Conservation (phyloP, 2,797 vertebrate genomes). For the Peromyscus nudipes region DNA sequence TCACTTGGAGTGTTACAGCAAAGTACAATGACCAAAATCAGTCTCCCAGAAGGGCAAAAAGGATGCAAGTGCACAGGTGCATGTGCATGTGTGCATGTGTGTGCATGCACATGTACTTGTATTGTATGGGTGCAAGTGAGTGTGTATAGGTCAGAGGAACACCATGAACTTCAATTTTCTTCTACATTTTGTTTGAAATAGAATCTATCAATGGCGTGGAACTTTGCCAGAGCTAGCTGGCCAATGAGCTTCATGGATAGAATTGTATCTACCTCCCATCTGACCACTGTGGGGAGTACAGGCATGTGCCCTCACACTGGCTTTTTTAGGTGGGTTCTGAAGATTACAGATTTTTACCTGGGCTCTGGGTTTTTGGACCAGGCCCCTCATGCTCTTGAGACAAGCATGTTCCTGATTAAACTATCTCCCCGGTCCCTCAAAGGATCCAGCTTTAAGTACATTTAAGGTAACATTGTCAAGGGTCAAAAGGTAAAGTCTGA, state of each 20-base stretch:
- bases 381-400: neutral
- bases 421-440: neutral
- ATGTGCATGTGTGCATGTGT: neutral
- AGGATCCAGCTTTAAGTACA: neutral
- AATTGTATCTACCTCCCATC: neutral
- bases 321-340: neutral
- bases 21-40: neutral
- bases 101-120: neutral
- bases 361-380: neutral
- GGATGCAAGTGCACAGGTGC: neutral
- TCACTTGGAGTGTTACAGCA: neutral
- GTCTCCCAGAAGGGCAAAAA: neutral
- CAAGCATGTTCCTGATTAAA: neutral
- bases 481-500: slow-evolving; percentile 20
- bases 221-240: neutral
- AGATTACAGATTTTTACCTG: neutral
- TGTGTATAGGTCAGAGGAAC: neutral
- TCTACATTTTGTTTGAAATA: neutral
- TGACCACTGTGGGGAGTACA: neutral
- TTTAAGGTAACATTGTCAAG: neutral
- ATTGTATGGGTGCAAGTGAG: neutral
- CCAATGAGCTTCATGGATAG: neutral
- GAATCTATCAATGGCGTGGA: neutral
- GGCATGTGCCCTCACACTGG: neutral
- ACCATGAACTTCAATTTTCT: neutral